Base-by-base conservation (phyloP, 1,140 invertebrate genomes). In the Brachionus manjavacas region DNA sequence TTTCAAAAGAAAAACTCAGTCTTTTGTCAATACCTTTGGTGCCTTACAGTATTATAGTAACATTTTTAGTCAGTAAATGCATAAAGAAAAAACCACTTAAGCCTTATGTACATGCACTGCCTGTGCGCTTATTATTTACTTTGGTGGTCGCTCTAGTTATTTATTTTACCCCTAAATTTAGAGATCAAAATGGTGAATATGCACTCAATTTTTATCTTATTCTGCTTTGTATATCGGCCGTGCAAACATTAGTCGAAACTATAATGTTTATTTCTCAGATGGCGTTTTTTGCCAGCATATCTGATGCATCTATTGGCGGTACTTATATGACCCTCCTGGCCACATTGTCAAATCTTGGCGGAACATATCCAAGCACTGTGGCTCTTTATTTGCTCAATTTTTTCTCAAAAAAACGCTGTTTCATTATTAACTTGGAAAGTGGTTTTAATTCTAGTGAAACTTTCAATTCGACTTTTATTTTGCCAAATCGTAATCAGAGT, bases 291-390 rank as follows among this genome's bases (percentile, higher is more conserved):
- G 94, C 92, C 14, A 91, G 91, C 87, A 92, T 98, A 25, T 96
- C 95, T 86, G 96, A 98, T 89, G 95, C 95, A 0, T 90, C 92
- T 1, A 95, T 99, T 7, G 98, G 98, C 20, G 98, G 97, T 25
- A 99, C 97, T 0, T 99, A 99, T 88, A 99, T 99, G 98, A 99
- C 98, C 1, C 91, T 99, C 60, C 91, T 99, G 2, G 99, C 99
- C 88, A 99, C 98, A 0, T 90, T 99, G 8, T 93, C 93, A 39
- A 99, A 99, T 91, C 91, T 99, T 35, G 98, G 89, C 89, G 8
- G 6, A 14, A 81, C 20, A 7, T 60, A 39, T 7, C 79, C 79
- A 2, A 11, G 52, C 12, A 81, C 79, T 11, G n/a, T 81, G 12
- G 52, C 35, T 16, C 39, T 81, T 14, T 84, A n/a, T 70, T 14